Evolutionary conservation across 2,888 invertebrate species (phyloP), one percentile per base, ranked within the genome.

Genomic region (Tetheella fluctuosa): DNA sequence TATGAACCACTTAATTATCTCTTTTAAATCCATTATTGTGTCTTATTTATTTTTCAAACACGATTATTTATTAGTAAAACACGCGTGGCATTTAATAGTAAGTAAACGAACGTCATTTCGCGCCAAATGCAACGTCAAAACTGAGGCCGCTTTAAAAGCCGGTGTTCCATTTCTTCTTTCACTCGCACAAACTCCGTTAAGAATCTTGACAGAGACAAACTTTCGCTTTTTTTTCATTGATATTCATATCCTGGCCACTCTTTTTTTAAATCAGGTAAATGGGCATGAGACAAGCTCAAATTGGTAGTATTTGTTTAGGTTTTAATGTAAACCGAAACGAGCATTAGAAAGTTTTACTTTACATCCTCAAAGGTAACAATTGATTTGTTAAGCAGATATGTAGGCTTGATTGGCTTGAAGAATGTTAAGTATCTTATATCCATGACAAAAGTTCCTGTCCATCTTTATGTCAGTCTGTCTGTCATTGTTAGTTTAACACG

Each of bases 1-100:
- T 66, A 92, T 89, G 58, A 91, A 91, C 92, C 93, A 93, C 75
- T 90, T 93, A 54, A 93, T 93, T 39, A 93, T 88, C 65, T 93
- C 93, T 77, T 86, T 89, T 70, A 93, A 78, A 77, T 93, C 93
- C 90, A 93, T 92, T 77, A 79, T 90, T 68, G 65, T 70, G 60
- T 65, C 60, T 62, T 58, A 59, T 42, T 62, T 61, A 59, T 54
- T 60, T 62, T 72, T 70, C 59, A 59, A 54, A 25, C 63, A 53
- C 48, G 12, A 17, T 48, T 42, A 23, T n/a, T 23, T 25, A 7
- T 52, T 20, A 34, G 7, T 20, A 23, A 57, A 0, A 10, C 48
- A 20, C 48, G 7, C 57, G 57, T 23, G n/a, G 15, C 17, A 48
- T 42, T 53, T 15, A 25, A 25, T 23, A 25, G 15, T 37, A 56